These are phyloP conservation scores for Pachyseris speciosa DNA, from an alignment of 64 coral and sea anemone species.

Conservation along the genomic window DNA sequence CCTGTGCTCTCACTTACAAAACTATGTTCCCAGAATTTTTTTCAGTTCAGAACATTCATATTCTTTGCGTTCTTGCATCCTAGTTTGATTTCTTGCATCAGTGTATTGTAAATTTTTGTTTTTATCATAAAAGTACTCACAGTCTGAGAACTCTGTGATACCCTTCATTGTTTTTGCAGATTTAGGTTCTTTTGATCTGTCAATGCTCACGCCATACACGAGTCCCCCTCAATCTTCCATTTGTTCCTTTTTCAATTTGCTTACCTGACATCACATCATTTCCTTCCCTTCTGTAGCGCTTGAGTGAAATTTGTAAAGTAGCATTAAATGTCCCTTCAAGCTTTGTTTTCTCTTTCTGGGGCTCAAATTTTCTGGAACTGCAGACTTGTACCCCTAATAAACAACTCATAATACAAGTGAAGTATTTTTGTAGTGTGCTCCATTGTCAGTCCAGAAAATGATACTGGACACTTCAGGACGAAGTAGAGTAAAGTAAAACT, in stretches of 20 bases:
- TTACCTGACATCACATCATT: constrained; percentile 28
- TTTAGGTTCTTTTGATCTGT: background rate
- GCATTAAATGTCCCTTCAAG: constrained; percentile 56
- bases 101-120: background rate
- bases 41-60: constrained; percentile 23
- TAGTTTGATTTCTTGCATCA: constrained; percentile 33
- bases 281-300: background rate
- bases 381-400: too few relatives aligned
- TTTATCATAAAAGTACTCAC: constrained; percentile 16
- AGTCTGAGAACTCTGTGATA: constrained; percentile 43
- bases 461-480: constrained; percentile 22
- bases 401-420: constrained; percentile 38
- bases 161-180: constrained; percentile 31
- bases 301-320: constrained; percentile 15
- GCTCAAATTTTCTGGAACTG: constrained; percentile 26
- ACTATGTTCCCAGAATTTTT: constrained; percentile 18
- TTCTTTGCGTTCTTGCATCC: background rate
- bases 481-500: too few relatives aligned
- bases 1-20: constrained; percentile 37
- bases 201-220: background rate
- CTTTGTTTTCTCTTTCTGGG: constrained; percentile 47
- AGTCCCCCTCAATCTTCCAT: background rate
- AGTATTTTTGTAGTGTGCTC: constrained; percentile 64
- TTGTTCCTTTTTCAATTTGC: constrained; percentile 31
- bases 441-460: constrained; percentile 68